These are phyloP conservation scores for Danaus melanippus DNA, from an alignment of 1,140 invertebrate genomes.

Conservation along the genomic window DNA sequence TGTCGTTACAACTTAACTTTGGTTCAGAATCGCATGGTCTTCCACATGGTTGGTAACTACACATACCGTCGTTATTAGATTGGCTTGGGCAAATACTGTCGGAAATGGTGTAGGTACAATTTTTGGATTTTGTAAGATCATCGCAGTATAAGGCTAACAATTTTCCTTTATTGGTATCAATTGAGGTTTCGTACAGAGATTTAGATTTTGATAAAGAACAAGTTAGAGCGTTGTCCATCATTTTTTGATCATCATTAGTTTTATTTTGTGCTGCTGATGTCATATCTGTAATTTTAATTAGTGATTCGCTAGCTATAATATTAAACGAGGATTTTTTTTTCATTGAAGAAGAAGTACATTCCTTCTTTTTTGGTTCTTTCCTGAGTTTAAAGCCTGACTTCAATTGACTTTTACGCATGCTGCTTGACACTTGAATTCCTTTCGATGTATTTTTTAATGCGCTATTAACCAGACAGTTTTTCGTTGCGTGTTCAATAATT, in stretches of 20 bases:
- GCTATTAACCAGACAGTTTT: constrained; percentile 3
- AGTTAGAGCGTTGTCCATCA: constrained; percentile 25
- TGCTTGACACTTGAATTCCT: constrained; percentile 38
- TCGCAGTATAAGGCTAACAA: constrained; percentile 41
- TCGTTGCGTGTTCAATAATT: constrained; percentile 4
- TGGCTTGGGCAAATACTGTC: constrained; percentile 7
- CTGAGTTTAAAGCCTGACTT: constrained; percentile 37
- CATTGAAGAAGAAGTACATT: constrained; percentile 27
- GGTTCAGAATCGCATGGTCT: neutral
- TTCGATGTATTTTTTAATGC: constrained; percentile 26
- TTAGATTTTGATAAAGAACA: constrained; percentile 38
- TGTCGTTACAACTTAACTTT: constrained; percentile 5
- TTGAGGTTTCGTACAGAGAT: constrained; percentile 31
- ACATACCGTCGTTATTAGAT: neutral
- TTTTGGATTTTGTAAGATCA: constrained; percentile 23
- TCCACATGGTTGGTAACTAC: neutral
- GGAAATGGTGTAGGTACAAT: constrained; percentile 3
- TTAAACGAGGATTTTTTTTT: constrained; percentile 47
- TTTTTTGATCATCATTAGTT: constrained; percentile 8
- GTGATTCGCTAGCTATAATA: constrained; percentile 55
- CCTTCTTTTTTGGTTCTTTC: constrained; percentile 34
- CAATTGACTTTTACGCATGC: constrained; percentile 19
- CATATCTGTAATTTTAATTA: constrained; percentile 56
- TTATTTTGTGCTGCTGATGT: constrained; percentile 26
- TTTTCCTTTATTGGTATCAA: constrained; percentile 24